Conservation (phyloP, 1,140 invertebrate genomes). For the Agrypnia vestita region DNA sequence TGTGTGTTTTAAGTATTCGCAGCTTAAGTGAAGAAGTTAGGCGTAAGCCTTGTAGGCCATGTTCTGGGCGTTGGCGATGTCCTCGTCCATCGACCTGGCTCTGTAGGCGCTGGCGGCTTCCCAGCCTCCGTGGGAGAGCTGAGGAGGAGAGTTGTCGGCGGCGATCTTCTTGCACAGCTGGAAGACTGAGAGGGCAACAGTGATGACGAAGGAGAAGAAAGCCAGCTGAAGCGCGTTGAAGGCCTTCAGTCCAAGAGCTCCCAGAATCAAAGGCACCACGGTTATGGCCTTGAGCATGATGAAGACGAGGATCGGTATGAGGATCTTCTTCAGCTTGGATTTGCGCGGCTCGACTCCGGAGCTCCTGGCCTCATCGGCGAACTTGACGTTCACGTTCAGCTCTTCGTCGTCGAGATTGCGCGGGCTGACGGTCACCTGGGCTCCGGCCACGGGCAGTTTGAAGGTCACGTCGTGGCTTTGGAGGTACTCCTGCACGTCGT, state of each 20-base stretch:
- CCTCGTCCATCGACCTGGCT: conserved; percentile 70
- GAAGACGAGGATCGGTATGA: conserved; percentile 88
- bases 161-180: conserved; percentile 91
- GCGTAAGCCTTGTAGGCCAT: conserved; percentile 84
- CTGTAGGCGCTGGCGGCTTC: conserved; percentile 78
- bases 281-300: conserved; percentile 89
- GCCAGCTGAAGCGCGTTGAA: conserved; percentile 90
- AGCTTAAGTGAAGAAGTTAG: conserved; percentile 65
- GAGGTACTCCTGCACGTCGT: conserved; percentile 81
- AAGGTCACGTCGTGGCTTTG: conserved; percentile 85
- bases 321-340: conserved; percentile 88
- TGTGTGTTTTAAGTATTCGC: background rate
- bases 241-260: conserved; percentile 87
- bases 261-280: conserved; percentile 86
- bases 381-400: conserved; percentile 81
- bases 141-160: conserved; percentile 80
- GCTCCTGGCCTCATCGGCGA: conserved; percentile 73
- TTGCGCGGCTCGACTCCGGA: conserved; percentile 78
- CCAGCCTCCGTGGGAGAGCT: conserved; percentile 82
- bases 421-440: conserved; percentile 82
- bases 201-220: conserved; percentile 90
- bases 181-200: conserved; percentile 88
- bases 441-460: conserved; percentile 80
- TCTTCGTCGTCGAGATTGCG: conserved; percentile 84
- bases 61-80: conserved; percentile 75